Base-by-base conservation (phyloP, 2,888 invertebrate species). In the Drosophila limbata region DNA sequence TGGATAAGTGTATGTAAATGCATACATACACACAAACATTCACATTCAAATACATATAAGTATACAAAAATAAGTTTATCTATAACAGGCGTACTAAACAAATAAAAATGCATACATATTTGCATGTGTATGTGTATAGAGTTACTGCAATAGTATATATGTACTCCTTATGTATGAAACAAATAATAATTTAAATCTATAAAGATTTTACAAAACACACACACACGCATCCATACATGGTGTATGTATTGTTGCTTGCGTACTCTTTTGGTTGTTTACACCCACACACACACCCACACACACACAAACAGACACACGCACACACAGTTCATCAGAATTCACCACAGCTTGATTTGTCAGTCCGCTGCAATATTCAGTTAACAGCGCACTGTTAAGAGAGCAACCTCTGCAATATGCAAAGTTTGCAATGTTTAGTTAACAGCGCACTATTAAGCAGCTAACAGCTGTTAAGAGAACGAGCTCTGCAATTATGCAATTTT, bases 181-280 rank as follows among this genome's bases (percentile, higher is more conserved):
- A 44, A 19, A 50, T 47, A 28, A 45, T 48, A 50, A 50, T 33
- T 10, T 48, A 17, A 5, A 66, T 33, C 33, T 50, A 35, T 39
- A 6, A 50, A 37, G 42, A 60, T 33, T 44, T 21, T 42, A 55
- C 25, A 21, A 21, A 21, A 44, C 11, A 50, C 33, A 19, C 48
- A 61, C 25, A 33, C 53, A 55, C 37, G 45, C 47, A 47, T 39
- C 19, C 31, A 55, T 39, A 28, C 39, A 55, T 11, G 35, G 9
- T 42, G 40, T 57, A 64, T 55, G 59, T 59, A 66, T 53, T 53
- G 52, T 37, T 67, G 52, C 69, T 57, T 63, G 57, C 33, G 62
- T 71, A 61, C 73, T 69, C 61, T 73, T 56, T 66, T 44, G 68
- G 73, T 68, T 68, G 73, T 62, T 59, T 51, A 60, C 60, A 59